Base-by-base conservation (phyloP, 2,113 vertebrate species). In the Clarias magur region DNA sequence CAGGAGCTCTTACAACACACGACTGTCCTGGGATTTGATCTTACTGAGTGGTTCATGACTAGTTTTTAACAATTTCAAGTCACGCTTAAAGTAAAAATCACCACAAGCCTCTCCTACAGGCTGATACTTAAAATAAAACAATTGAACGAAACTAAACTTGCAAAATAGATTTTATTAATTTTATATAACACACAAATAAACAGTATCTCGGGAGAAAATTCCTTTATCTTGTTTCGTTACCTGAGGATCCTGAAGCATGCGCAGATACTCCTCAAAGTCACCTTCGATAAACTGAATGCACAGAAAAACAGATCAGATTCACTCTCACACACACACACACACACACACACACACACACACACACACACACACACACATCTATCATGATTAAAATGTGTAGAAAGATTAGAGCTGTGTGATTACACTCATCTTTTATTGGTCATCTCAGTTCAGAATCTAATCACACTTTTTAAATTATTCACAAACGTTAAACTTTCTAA, bases 221-320 rank as follows among this genome's bases (percentile, higher is more conserved):
- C 1, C 19, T 62, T 23, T 13, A 63, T 15, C 21, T 60, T 65
- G 21, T 65, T 82, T 4, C 7, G 13, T 82, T 82, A 82, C 80
- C 80, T 82, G 60, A 65, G 80, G 80, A 82, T 82, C 80, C 60
- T 82, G 60, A 70, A 79, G 76, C 73, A 5, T 65, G 60, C n/a
- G 60, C 80, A 82, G 60, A 8, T 82, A 82, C 53, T 65, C 80
- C 13, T 82, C 80, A 82, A 82, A 82, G 53, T 82, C 80, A 25
- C 60, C 80, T 82, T 82, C 80, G 7, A 82, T 82, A 25, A 82
- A 82, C 80, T 82, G 60, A 59, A 80, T 38, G 30, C 56, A 80
- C 56, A 80, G 0, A 38, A 27, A 80, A 60, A 38, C 30, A 60
- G 27, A 60, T 80, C 4, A 13, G 11, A 60, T 60, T 19, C 0